phyloP scores from a whole-genome alignment of 2,888 invertebrate species.

The Sphaerophoria rueppellii region DNA sequence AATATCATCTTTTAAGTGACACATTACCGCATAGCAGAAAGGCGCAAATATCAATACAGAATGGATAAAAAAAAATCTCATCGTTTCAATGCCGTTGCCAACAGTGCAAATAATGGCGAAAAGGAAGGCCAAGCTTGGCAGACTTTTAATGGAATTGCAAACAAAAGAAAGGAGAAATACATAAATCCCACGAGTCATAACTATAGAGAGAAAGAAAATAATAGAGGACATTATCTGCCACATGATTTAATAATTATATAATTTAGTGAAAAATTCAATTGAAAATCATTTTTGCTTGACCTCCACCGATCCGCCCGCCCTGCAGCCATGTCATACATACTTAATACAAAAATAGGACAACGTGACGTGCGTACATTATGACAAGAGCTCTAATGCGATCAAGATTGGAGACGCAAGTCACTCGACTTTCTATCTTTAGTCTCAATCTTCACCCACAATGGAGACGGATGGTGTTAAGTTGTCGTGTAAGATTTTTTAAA shows the following conservation, averaged over 20 bases:
- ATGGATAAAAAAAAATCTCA: background rate
- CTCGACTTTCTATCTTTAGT: background rate
- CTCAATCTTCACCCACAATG: background rate
- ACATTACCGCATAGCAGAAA: conserved; percentile 32
- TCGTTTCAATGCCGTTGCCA: conserved; percentile 35
- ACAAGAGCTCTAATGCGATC: conserved; percentile 1
- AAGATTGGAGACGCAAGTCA: background rate
- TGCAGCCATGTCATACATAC: conserved; percentile 16
- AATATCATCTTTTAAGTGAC: background rate
- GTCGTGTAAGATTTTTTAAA: too few relatives aligned
- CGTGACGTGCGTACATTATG: conserved; percentile 21
- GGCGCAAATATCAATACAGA: background rate
- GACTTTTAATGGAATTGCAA: conserved; percentile 10
- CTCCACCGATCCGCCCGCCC: background rate
- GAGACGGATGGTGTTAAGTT: too few relatives aligned
- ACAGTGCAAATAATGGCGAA: conserved; percentile 18
- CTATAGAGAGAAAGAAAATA: background rate
- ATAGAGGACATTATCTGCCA: conserved; percentile 1
- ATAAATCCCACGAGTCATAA: background rate
- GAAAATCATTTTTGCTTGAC: conserved; percentile 51
- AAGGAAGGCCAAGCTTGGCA: background rate
- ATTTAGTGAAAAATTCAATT: conserved; percentile 60
- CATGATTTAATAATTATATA: conserved; percentile 57
- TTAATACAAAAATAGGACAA: conserved; percentile 40
- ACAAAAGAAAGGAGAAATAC: background rate